Evolutionary conservation across 2,113 vertebrate genomes (phyloP).

Genomic region (Psilopsiagon aymara): DNA sequence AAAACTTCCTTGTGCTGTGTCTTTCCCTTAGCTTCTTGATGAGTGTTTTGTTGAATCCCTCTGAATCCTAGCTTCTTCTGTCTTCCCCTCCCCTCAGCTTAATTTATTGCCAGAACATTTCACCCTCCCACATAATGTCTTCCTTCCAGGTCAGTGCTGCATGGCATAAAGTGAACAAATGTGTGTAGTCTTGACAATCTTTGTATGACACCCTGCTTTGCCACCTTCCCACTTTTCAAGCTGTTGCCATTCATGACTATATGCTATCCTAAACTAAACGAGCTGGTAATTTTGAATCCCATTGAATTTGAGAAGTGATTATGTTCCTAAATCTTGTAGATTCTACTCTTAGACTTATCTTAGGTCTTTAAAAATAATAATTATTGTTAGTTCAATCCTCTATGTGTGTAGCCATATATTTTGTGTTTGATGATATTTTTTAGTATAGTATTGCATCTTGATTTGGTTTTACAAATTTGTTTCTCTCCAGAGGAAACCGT

Average conservation of each 20-base stretch:
- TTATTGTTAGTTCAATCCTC: neutral
- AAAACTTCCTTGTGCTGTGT: neutral
- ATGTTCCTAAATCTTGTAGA: neutral
- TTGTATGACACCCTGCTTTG: constrained; percentile 24
- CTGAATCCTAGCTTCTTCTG: neutral
- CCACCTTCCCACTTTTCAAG: constrained; percentile 66
- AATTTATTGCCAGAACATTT: constrained; percentile 46
- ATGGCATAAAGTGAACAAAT: constrained; percentile 69
- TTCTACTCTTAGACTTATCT: neutral
- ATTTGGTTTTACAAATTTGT: neutral
- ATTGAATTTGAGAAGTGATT: neutral
- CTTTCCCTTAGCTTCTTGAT: neutral
- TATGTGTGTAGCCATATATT: neutral
- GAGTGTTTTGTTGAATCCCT: neutral
- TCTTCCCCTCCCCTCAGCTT: neutral
- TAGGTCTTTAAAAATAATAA: neutral
- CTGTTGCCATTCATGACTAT: constrained; percentile 27
- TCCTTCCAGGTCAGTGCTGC: constrained; percentile 59
- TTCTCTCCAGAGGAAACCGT: neutral
- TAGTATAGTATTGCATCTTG: neutral
- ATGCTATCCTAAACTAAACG: constrained; percentile 1
- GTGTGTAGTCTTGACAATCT: constrained; percentile 45
- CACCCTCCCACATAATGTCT: constrained; percentile 46
- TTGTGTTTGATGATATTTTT: neutral
- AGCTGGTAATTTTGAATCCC: neutral